Evolutionary conservation across 2,888 invertebrate species (phyloP), one percentile per base, ranked within the genome.

Genomic region (Sacculina carcini): DNA sequence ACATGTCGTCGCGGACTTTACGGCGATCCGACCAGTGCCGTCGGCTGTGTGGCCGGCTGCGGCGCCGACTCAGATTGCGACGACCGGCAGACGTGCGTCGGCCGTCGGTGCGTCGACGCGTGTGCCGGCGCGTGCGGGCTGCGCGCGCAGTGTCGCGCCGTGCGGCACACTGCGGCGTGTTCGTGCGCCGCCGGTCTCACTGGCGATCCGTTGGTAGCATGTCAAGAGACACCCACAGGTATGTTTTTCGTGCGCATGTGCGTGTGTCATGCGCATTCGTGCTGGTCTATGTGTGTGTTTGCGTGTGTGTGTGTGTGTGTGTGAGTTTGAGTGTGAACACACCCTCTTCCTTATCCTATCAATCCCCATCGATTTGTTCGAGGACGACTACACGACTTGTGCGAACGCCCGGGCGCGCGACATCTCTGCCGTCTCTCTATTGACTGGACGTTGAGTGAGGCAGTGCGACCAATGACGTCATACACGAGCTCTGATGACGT

Each of bases 261-360:
- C 81, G 60, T 60, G 73, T 6, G 72, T 73, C 56, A 75, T 77
- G 61, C 68, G 73, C 58, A 78, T 80, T 9, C 81, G 81, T 60
- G 73, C 79, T 14, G 72, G 74, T 60, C 48, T 69, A 72, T 52
- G 77, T 81, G 62, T 83, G 86, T n/a, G 68, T 78, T 53, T 87
- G 86, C 63, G 73, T 77, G 54, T 32, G 12, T 9, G 1, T 19
- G 19, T 19, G 38, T 19, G 10, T 21, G 32, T 42, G 24, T n/a
- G 14, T 42, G n/a, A 16, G n/a, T n/a, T n/a, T n/a, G n/a, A n/a
- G n/a, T n/a, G n/a, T n/a, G n/a, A n/a, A n/a, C n/a, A n/a, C n/a
- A n/a, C n/a, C n/a, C n/a, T n/a, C n/a, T n/a, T n/a, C n/a, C n/a
- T n/a, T n/a, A n/a, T n/a, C n/a, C n/a, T n/a, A n/a, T n/a, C n/a